Conservation (phyloP, 2,797 vertebrate species). For the Lagocephalus sceleratus region DNA sequence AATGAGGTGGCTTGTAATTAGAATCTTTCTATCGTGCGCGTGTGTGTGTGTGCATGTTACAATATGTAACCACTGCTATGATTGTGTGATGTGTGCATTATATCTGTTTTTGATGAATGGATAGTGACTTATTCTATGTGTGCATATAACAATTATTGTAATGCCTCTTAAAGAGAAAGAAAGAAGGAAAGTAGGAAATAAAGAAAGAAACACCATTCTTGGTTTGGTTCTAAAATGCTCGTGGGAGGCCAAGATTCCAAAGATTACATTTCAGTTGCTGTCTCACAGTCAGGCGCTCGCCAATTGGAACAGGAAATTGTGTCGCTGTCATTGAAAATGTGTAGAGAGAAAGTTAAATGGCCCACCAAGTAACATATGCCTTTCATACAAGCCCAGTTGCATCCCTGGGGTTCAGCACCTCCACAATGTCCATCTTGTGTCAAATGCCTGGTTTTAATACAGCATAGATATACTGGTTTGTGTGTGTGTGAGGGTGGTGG, state of each 20-base stretch:
- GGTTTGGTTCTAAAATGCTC: conserved; percentile 71
- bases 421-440: conserved; percentile 80
- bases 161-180: conserved; percentile 20
- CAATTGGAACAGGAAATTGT: conserved; percentile 84
- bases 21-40: conserved; percentile 1
- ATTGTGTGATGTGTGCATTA: too few species aligned
- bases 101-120: too few species aligned
- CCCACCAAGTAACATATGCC: conserved; percentile 69
- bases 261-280: conserved; percentile 80
- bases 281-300: conserved; percentile 74
- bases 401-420: conserved; percentile 68
- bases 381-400: conserved; percentile 73
- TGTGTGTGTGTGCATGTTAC: too few species aligned
- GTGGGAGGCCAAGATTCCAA: conserved; percentile 67
- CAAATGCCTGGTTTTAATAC: conserved; percentile 75
- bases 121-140: too few species aligned
- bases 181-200: conserved; percentile 30
- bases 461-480: conserved; percentile 21
- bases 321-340: conserved; percentile 78
- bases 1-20: conserved; percentile 14
- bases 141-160: conserved; percentile 40
- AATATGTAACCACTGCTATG: too few species aligned
- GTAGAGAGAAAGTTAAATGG: conserved; percentile 80
- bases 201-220: conserved; percentile 70
- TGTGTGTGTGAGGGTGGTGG: conserved; percentile 9